Evolutionary conservation across 2,797 vertebrate species (phyloP).

Genomic region (Spea hammondii): DNA sequence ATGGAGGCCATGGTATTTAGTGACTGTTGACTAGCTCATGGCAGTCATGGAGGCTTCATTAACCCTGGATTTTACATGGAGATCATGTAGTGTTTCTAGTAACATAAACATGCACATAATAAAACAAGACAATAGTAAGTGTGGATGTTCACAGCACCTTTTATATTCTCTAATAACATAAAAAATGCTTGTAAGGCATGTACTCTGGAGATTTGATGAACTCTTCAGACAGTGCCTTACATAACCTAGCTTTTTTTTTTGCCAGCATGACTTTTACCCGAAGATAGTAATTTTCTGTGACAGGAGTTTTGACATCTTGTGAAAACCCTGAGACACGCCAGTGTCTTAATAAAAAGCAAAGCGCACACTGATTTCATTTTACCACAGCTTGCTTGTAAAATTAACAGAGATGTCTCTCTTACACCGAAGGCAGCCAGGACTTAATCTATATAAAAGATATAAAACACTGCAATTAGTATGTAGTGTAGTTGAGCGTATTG

Average conservation of each 20-base stretch:
- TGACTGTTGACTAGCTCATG: too few relatives aligned
- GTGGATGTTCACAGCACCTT: too few relatives aligned
- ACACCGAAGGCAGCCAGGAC: background rate
- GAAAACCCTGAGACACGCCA: background rate
- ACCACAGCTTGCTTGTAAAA: background rate
- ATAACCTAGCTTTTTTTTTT: background rate
- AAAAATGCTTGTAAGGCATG: too few relatives aligned
- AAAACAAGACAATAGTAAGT: too few relatives aligned
- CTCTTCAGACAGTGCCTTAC: background rate
- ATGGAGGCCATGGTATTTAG: too few relatives aligned
- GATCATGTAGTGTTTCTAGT: too few relatives aligned
- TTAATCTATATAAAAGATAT: background rate
- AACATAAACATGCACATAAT: too few relatives aligned
- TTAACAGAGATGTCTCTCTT: conserved; percentile 1
- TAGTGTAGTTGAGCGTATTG: background rate
- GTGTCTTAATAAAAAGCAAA: background rate
- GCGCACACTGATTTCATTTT: background rate
- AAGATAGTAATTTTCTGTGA: conserved; percentile 18
- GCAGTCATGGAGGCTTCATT: too few relatives aligned
- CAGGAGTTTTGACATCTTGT: background rate
- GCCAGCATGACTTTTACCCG: background rate
- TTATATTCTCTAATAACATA: too few relatives aligned
- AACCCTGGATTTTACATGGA: too few relatives aligned
- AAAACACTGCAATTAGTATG: conserved; percentile 9
- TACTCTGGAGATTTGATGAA: too few relatives aligned